Evolutionary conservation across 2,113 vertebrate species (phyloP).

Genomic region (Telmatochromis sp.): DNA sequence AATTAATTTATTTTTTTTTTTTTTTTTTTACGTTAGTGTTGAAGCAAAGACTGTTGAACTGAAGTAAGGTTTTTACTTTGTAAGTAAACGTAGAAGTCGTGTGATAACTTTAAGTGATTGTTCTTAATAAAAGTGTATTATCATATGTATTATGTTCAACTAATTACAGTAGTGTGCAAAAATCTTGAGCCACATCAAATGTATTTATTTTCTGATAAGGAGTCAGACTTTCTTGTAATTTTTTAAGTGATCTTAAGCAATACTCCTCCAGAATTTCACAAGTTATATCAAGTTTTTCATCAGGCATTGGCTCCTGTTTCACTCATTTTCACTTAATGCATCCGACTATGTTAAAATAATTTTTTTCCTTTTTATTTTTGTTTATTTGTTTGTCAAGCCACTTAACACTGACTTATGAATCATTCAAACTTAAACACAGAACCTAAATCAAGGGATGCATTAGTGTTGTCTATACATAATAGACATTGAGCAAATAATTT

Average conservation of each 20-base stretch:
- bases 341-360: rapidly evolving
- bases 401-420: neutral
- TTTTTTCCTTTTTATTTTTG: neutral
- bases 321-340: neutral
- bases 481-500: neutral
- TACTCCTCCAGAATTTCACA: neutral
- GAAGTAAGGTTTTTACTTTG: neutral
- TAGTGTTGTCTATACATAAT: neutral
- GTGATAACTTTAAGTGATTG: neutral
- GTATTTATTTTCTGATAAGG: neutral
- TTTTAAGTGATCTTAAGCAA: neutral
- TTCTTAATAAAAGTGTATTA: neutral
- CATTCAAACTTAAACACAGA: neutral
- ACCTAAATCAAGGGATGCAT: neutral
- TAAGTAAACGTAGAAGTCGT: neutral
- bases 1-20: no score
- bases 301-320: neutral
- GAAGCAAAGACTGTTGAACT: neutral
- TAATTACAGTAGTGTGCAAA: no score
- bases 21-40: neutral
- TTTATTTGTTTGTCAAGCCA: neutral
- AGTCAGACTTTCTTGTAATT: neutral
- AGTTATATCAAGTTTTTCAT: neutral
- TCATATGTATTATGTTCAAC: neutral
- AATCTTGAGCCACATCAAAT: neutral